Evolutionary conservation across 2,888 invertebrate species (phyloP), one percentile per base, ranked within the genome.

Genomic region (Pterostichus niger): DNA sequence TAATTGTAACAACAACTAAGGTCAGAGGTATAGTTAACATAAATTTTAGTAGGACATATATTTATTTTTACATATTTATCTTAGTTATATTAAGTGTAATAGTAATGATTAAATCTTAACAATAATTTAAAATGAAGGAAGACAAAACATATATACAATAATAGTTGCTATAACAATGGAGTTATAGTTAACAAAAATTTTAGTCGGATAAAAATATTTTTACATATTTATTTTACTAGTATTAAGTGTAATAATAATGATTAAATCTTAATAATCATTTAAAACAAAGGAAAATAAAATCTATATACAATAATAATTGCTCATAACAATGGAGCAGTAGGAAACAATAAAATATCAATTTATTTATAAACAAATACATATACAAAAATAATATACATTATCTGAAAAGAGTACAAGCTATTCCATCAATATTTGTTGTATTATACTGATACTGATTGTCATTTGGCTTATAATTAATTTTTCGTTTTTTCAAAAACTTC

Each of bases 341-440:
- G 24, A 2, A 24, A 24, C 24, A 24, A 24, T 24, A 24, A 24
- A 24, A 24, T 3, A 24, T 2, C 24, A 24, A 24, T 24, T 24
- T n/a, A n/a, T n/a, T 24, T 24, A 24, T 24, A 2, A 2, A 24
- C 3, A 24, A 24, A 24, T 3, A 24, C 1, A 24, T 24, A 24
- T 24, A 24, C 3, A 24, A 24, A 1, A 24, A 24, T 24, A 24
- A 24, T 24, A 24, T 24, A 24, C 24, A 24, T 64, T 13, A 64
- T 64, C 64, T 64, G 6, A 35, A 13, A 61, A 54, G 35, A 46
- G 82, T 56, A 59, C 82, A 82, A 2, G 75, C 75, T 31, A 82
- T 82, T n/a, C 82, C 82, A 82, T 82, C 82, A 33, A 82, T 44
- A 82, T 82, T 82, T 3, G 71, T 82, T 0, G 56, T 82, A 46